Conservation (phyloP, 2,888 invertebrate species). For the Metopia argyrocephala region DNA sequence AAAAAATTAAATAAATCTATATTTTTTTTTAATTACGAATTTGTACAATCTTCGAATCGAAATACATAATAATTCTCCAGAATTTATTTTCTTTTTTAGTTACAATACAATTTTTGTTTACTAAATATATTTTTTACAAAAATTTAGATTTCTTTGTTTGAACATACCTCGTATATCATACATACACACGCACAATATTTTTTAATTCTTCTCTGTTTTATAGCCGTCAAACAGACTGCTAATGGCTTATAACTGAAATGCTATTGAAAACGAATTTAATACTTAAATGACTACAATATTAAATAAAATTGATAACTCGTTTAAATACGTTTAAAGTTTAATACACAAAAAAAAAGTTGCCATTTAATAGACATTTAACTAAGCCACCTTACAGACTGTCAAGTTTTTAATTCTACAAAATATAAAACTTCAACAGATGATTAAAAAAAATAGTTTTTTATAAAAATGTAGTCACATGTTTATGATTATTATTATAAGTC, state of each 20-base stretch:
- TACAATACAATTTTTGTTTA: too few species aligned
- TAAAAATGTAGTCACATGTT: too few species aligned
- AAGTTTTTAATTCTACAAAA: not conserved
- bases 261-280: not conserved
- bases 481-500: too few species aligned
- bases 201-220: not conserved
- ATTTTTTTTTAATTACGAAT: too few species aligned
- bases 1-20: too few species aligned
- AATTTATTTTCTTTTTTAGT: too few species aligned
- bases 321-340: not conserved
- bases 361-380: not conserved
- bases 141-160: not conserved
- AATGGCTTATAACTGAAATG: not conserved
- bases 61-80: too few species aligned
- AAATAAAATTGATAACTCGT: not conserved
- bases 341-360: not conserved
- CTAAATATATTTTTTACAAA: too few species aligned
- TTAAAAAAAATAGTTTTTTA: too few species aligned
- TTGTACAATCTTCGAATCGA: too few species aligned
- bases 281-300: conserved; percentile 3
- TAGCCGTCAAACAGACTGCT: not conserved
- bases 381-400: not conserved
- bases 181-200: not conserved
- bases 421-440: too few species aligned
- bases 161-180: not conserved